Evolutionary conservation across 2,797 vertebrate genomes (phyloP).

Genomic region (Esox lucius): DNA sequence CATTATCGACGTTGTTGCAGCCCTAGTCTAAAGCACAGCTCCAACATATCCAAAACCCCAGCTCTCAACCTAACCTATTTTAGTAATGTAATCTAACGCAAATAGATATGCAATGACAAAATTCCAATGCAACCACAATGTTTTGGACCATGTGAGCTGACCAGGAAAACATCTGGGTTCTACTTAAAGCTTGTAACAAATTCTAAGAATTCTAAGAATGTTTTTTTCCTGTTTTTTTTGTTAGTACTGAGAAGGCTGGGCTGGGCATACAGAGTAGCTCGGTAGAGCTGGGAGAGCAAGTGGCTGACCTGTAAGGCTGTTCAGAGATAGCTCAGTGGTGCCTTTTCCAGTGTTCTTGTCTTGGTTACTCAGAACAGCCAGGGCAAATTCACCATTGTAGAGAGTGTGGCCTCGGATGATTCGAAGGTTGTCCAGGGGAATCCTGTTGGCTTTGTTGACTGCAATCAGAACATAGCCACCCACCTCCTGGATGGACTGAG

Average conservation of each 20-base stretch:
- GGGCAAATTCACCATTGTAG: constrained; percentile 77
- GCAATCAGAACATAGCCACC: constrained; percentile 92
- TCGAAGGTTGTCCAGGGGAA: constrained; percentile 89
- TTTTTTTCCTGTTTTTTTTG: not conserved
- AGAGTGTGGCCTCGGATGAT: constrained; percentile 92
- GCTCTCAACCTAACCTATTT: not conserved
- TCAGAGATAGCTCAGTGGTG: constrained; percentile 80
- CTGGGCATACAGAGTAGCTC: not conserved
- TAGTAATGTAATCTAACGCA: no score
- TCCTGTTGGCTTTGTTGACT: constrained; percentile 81
- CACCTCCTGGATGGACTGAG: constrained; percentile 92
- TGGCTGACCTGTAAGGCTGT: constrained; percentile 82
- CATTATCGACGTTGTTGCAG: no score
- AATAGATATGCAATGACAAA: no score
- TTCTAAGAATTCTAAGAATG: no score
- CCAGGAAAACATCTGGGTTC: no score
- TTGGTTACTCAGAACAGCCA: constrained; percentile 83
- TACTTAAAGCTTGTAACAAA: not conserved
- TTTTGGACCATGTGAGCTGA: no score
- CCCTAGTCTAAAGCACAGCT: no score
- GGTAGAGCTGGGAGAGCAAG: not conserved
- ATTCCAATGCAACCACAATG: no score
- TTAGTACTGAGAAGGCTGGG: not conserved
- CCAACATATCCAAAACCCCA: not conserved
- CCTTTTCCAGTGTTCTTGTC: constrained; percentile 57